Conservation (phyloP, 1,140 invertebrate species). For the Drosophila ambigua region DNA sequence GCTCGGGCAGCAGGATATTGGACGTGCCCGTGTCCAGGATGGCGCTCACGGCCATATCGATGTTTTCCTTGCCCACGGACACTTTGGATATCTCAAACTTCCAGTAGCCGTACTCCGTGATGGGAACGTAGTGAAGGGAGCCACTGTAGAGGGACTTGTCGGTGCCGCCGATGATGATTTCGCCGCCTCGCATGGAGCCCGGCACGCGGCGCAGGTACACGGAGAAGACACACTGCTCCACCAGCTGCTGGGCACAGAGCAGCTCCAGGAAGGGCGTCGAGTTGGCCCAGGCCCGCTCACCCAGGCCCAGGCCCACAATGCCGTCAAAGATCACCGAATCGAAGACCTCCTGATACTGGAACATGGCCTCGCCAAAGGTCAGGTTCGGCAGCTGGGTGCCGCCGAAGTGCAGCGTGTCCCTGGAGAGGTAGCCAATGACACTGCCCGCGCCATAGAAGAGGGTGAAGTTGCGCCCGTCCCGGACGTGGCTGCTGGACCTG, state of each 20-base stretch:
- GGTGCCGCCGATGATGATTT: constrained; percentile 64
- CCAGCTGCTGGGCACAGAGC: constrained; percentile 92
- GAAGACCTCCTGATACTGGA: constrained; percentile 93
- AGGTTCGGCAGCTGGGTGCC: constrained; percentile 88
- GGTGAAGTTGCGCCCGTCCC: constrained; percentile 95
- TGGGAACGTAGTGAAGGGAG: constrained; percentile 63
- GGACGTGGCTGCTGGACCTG: constrained; percentile 91
- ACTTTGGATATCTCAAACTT: constrained; percentile 58
- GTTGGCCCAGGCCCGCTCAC: constrained; percentile 93
- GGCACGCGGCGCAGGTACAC: constrained; percentile 93
- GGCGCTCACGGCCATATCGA: constrained; percentile 85
- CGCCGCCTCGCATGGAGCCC: constrained; percentile 78
- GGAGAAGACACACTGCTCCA: constrained; percentile 93
- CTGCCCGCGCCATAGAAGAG: constrained; percentile 98
- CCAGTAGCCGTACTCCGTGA: constrained; percentile 65
- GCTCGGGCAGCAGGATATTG: constrained; percentile 87
- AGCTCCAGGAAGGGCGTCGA: constrained; percentile 97
- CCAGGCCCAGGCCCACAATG: constrained; percentile 95
- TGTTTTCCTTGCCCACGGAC: not conserved
- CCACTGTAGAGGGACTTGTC: constrained; percentile 51
- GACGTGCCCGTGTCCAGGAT: constrained; percentile 92
- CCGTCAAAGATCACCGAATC: constrained; percentile 97
- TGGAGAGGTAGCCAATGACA: constrained; percentile 96
- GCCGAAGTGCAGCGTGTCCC: constrained; percentile 90
- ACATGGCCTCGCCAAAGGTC: constrained; percentile 98